Conservation (phyloP, 1,140 invertebrate species). For the Drosophila elegans region DNA sequence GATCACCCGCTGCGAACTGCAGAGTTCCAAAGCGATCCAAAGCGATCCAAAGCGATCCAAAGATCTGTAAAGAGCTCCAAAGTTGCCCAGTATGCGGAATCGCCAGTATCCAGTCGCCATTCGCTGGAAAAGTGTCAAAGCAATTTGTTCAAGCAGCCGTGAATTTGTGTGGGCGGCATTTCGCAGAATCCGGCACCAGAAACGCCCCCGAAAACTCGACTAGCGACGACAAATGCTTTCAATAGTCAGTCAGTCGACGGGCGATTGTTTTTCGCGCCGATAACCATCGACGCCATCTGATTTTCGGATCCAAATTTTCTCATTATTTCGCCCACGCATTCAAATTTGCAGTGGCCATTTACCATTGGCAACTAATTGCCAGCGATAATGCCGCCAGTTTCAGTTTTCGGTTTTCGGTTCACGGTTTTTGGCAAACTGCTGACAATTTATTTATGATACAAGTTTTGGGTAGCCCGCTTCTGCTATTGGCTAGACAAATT, state of each 20-base stretch:
- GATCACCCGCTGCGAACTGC: constrained; percentile 64
- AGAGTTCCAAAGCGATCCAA: background rate
- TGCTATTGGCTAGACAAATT: constrained; percentile 60
- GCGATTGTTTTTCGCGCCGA: constrained; percentile 61
- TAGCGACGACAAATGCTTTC: constrained; percentile 79
- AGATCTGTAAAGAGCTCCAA: background rate
- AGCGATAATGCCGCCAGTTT: constrained; percentile 49
- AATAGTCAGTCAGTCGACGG: constrained; percentile 36
- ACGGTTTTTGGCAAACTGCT: constrained; percentile 61
- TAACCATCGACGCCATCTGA: constrained; percentile 58
- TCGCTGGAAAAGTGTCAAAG: constrained; percentile 70
- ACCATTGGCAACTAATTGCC: constrained; percentile 76
- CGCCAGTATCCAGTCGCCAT: constrained; percentile 13
- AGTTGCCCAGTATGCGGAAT: background rate
- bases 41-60: too few species aligned
- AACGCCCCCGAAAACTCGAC: constrained; percentile 47
- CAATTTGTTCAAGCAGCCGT: constrained; percentile 48
- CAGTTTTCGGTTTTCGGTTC: background rate
- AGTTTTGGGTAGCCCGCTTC: constrained; percentile 32
- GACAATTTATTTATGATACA: constrained; percentile 78
- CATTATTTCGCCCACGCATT: constrained; percentile 34
- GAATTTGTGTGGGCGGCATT: constrained; percentile 54
- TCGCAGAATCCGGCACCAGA: constrained; percentile 49
- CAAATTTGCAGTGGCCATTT: constrained; percentile 36
- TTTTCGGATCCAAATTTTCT: constrained; percentile 8